Base-by-base conservation (phyloP, 2,797 vertebrate species). In the Tragelaphus oryx region DNA sequence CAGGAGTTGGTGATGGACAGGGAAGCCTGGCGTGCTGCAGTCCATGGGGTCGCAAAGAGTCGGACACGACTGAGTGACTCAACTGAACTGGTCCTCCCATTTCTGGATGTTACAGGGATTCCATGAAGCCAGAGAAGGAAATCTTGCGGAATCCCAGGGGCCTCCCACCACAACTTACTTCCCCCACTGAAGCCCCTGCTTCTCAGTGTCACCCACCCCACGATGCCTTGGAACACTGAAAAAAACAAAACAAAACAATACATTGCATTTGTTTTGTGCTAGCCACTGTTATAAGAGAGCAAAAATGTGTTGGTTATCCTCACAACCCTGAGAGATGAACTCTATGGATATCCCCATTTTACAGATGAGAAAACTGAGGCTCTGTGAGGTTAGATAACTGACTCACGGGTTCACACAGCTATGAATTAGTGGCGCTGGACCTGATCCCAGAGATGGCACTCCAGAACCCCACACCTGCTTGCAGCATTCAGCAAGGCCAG, bases 361-460 rank as follows among this genome's bases (percentile, higher is more conserved):
- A 62, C 86, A 74, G 52, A 52, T 52, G 54, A 71, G 33, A 55
- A 86, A 78, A 88, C 52, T 82, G 86, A 62, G 74, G 20, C 28
- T 79, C 28, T 48, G 24, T 0, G 6, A 71, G 28, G 24, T 17
- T n/a, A 68, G 57, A 20, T 89, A n/a, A 48, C 28, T 75, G 54
- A 74, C 16, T 17, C 22, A 0, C 33, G 6, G 62, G 20, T 20
- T 89, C 78, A 22, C 92, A 28, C 3, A n/a, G 57, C 41, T 75
- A 3, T 46, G 65, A 24, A 33, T 2, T 9, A 20, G 76, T 60
- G 33, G n/a, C 5, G 0, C 76, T 65, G 75, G 78, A 65, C 7
- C 14, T 14, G 28, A 90, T 78, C 48, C 79, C 62, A 60, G 22
- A 82, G 20, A 17, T n/a, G 33, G 57, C 37, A 22, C 74, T 91